Evolutionary conservation across 2,888 invertebrate genomes (phyloP), one percentile per base, ranked within the genome.

Genomic region (Platycheirus albimanus): DNA sequence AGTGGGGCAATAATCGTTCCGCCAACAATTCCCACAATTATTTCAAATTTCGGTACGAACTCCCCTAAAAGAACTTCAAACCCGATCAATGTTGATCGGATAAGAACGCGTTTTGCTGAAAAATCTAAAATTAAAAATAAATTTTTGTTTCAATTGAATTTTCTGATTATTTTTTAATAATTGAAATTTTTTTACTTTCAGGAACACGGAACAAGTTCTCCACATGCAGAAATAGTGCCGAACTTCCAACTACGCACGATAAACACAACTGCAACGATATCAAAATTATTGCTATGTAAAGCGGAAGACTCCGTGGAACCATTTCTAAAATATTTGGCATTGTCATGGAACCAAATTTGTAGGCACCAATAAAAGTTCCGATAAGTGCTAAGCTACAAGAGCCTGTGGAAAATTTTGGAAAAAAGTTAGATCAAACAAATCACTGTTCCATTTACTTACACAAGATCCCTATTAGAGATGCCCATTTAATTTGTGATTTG

Each of bases 21-120:
- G 0, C 98, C 97, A 8, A 97, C 94, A 0, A 97, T 91, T 1
- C 96, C 94, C 94, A 97, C 95, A 10, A 97, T 95, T 17, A 96
- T 92, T 87, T 97, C 97, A 88, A 98, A 97, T 85, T 95, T 92
- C 0, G 98, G 97, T 0, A 97, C 94, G 0, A 95, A 93, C 90
- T 96, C 96, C 0, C 95, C 96, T 2, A 97, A 91, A 30, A 96
- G 92, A 5, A 97, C 93, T 0, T 95, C 95, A 2, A 95, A 85
- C 0, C 93, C 92, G 10, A 96, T 93, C 11, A 97, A 91, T 0
- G 92, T 89, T 0, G 96, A 95, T 54, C 97, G 92, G 24, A 96
- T 88, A 0, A 94, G 90, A 84, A 95, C 94, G 38, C 97, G 93
- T 87, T 94, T 94, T 88, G 94, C 91, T 85, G 94, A 94, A 87